These are phyloP conservation scores for Palythoa grandis DNA, from an alignment of 92 coral and sea anemone species.

Conservation along the genomic window DNA sequence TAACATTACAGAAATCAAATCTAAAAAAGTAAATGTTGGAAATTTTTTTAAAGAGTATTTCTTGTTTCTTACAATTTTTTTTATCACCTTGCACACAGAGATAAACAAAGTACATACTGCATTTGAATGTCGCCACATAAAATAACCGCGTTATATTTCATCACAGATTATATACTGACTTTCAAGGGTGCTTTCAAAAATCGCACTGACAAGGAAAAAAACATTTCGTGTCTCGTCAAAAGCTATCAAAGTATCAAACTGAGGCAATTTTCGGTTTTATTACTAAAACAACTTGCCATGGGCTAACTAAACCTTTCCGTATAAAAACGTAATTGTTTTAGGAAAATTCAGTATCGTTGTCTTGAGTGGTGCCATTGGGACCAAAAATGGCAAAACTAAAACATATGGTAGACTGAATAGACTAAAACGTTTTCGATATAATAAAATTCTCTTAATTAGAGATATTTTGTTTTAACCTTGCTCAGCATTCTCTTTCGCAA, in stretches of 20 bases:
- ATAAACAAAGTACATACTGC: not conserved
- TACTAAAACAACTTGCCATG: conserved; percentile 28
- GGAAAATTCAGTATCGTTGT: conserved; percentile 11
- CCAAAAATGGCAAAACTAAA: conserved; percentile 6
- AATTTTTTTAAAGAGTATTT: not conserved
- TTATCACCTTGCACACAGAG: not conserved
- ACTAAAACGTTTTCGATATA: not conserved
- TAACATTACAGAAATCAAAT: conserved; percentile 11
- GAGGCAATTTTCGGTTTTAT: conserved; percentile 6
- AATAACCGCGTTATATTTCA: not conserved
- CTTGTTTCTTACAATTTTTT: not conserved
- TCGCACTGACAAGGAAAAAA: not conserved
- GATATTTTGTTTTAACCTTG: conserved; percentile 15
- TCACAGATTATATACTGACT: not conserved
- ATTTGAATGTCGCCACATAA: not conserved
- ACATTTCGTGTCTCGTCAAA: conserved; percentile 7
- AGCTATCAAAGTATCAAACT: conserved; percentile 34
- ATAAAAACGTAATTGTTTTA: conserved; percentile 21
- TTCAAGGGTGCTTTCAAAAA: not conserved
- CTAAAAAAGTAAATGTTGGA: not conserved
- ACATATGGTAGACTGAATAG: conserved; percentile 7
- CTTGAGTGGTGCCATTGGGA: conserved; percentile 11
- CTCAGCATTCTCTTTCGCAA: not conserved
- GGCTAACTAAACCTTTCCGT: conserved; percentile 32
- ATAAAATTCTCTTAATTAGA: conserved; percentile 10